phyloP scores from a whole-genome alignment of 2,888 invertebrate species.

The Ophion ventricosus region DNA sequence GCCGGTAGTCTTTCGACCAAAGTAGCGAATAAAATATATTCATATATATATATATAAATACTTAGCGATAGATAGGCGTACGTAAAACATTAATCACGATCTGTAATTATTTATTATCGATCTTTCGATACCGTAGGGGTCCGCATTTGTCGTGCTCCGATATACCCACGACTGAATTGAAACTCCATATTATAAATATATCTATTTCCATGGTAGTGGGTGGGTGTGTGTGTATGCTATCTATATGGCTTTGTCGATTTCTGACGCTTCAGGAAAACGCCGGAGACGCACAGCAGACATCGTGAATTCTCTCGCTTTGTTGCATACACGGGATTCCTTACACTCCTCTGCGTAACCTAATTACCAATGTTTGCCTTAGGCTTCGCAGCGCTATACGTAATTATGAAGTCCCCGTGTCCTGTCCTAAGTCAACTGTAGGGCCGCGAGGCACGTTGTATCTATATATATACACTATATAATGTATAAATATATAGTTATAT shows the following conservation, averaged over 20 bases:
- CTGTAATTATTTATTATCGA: constrained; percentile 62
- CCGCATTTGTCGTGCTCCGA: neutral
- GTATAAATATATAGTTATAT: constrained; percentile 15
- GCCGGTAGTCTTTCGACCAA: constrained; percentile 55
- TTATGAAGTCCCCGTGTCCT: constrained; percentile 71
- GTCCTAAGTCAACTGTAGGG: constrained; percentile 73
- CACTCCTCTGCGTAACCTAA: constrained; percentile 62
- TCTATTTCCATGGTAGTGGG: too few species aligned
- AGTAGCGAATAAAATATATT: constrained; percentile 45
- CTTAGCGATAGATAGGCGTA: constrained; percentile 4
- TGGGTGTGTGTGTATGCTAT: neutral
- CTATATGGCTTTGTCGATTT: constrained; percentile 28
- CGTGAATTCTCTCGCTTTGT: constrained; percentile 45
- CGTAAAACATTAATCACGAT: constrained; percentile 43
- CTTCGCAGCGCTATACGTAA: constrained; percentile 71
- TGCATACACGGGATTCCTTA: constrained; percentile 49
- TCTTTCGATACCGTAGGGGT: neutral
- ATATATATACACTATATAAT: constrained; percentile 4
- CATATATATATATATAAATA: constrained; percentile 6
- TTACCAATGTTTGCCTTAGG: constrained; percentile 72
- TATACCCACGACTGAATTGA: neutral
- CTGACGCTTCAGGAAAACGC: constrained; percentile 31
- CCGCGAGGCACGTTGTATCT: constrained; percentile 36
- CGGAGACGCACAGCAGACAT: constrained; percentile 32
- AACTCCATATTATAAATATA: neutral